Evolutionary conservation across 2,113 vertebrate genomes (phyloP).

Genomic region (Thymallus thymallus): DNA sequence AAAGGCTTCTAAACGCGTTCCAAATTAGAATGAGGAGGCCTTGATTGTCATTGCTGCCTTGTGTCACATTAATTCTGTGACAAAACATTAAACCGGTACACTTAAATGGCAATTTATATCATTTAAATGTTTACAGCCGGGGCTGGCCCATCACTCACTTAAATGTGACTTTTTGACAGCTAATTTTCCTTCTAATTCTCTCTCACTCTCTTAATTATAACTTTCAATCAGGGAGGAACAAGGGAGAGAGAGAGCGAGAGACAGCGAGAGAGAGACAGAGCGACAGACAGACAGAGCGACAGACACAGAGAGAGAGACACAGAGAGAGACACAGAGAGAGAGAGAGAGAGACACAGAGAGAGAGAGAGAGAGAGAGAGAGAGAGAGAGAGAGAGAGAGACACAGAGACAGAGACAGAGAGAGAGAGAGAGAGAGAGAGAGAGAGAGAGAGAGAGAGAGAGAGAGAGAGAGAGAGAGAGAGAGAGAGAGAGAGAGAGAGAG

Average conservation of each 20-base stretch:
- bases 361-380: constrained; percentile 39
- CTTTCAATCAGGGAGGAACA: constrained; percentile 83
- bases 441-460: not conserved
- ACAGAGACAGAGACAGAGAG: not conserved
- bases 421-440: not conserved
- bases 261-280: not conserved
- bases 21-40: constrained; percentile 95
- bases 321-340: constrained; percentile 36
- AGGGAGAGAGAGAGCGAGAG: not conserved
- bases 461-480: constrained; percentile 57
- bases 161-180: constrained; percentile 99
- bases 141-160: constrained; percentile 92
- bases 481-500: not conserved
- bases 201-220: constrained; percentile 97
- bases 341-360: not conserved
- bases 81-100: constrained; percentile 96
- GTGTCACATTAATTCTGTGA: constrained; percentile 98
- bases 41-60: constrained; percentile 98
- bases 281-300: constrained; percentile 38
- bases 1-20: constrained; percentile 93
- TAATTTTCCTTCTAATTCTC: constrained; percentile 96
- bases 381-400: constrained; percentile 57
- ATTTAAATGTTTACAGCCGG: constrained; percentile 98
- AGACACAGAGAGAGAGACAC: constrained; percentile 51
- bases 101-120: constrained; percentile 99